Evolutionary conservation across 1,140 invertebrate genomes (phyloP).

Genomic region (Hestina assimilis): DNA sequence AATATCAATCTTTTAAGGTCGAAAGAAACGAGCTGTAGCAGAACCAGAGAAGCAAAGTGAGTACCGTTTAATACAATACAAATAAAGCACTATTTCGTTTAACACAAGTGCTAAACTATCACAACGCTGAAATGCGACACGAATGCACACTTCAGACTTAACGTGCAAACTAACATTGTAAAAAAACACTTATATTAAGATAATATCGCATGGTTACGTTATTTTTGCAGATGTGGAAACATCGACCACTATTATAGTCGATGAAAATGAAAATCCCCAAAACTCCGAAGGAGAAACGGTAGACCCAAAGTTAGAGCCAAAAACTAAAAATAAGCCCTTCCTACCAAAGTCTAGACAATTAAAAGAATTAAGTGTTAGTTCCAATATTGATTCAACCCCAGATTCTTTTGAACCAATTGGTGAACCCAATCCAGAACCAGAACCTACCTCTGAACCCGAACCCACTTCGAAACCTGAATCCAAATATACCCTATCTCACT

Average conservation of each 20-base stretch:
- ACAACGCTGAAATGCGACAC: constrained; percentile 17
- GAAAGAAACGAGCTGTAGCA: constrained; percentile 40
- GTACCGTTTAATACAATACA: constrained; percentile 11
- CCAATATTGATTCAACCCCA: constrained; percentile 59
- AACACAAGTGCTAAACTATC: constrained; percentile 45
- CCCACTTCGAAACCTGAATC: constrained; percentile 31
- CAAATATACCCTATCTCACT: constrained; percentile 56
- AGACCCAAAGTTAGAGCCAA: constrained; percentile 47
- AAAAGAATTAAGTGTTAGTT: constrained; percentile 31
- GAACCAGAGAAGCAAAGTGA: constrained; percentile 40
- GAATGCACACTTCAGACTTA: constrained; percentile 17
- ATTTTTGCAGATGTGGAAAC: constrained; percentile 73
- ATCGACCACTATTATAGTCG: constrained; percentile 58
- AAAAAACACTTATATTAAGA: constrained; percentile 31
- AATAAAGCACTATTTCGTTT: constrained; percentile 34
- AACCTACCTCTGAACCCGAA: constrained; percentile 49
- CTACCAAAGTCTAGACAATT: constrained; percentile 61
- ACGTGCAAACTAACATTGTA: constrained; percentile 33
- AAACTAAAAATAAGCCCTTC: constrained; percentile 73
- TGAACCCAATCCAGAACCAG: constrained; percentile 67
- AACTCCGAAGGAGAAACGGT: constrained; percentile 15
- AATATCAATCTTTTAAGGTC: constrained; percentile 37
- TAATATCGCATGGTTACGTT: constrained; percentile 55
- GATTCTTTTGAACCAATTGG: constrained; percentile 39
- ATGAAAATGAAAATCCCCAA: constrained; percentile 59